Evolutionary conservation across 2,797 vertebrate species (phyloP).

Genomic region (Sphaeramia orbicularis): DNA sequence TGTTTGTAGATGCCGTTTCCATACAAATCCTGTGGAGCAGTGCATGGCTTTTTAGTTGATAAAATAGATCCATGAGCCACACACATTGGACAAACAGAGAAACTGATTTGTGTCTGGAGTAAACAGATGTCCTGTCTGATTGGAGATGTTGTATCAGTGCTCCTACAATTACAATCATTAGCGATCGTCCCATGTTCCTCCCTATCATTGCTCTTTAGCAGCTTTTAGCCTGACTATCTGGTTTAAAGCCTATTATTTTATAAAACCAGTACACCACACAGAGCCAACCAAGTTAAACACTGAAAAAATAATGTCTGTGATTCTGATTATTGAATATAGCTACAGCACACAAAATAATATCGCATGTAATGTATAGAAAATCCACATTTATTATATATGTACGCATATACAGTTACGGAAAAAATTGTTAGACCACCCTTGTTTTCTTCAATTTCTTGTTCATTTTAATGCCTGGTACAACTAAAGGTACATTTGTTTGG

Average conservation of each 20-base stretch:
- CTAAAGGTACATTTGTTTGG: no score
- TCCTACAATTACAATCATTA: constrained; percentile 44
- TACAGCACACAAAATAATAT: background rate
- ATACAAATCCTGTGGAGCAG: background rate
- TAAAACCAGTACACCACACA: constrained; percentile 51
- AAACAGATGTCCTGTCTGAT: constrained; percentile 53
- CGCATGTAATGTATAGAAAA: constrained; percentile 15
- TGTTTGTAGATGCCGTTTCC: background rate
- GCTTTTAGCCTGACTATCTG: constrained; percentile 27
- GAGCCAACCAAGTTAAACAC: constrained; percentile 10
- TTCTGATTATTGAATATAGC: constrained; percentile 7
- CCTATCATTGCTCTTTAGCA: constrained; percentile 38
- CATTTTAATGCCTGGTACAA: no score
- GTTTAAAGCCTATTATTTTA: constrained; percentile 63
- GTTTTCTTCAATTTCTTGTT: no score
- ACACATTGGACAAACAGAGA: constrained; percentile 34
- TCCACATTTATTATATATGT: constrained; percentile 16
- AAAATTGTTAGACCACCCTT: no score
- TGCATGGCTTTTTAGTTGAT: background rate
- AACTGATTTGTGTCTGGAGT: constrained; percentile 33
- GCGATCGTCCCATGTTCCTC: constrained; percentile 36
- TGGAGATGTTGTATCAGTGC: constrained; percentile 46
- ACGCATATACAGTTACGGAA: constrained; percentile 27
- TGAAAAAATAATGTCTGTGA: no score
- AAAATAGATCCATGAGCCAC: background rate